Percentiles rank a stretch among this genome's conserved stretches.
phyloP scores from a whole-genome alignment of 1,140 invertebrate species.

The Drosophila prosaltans region DNA sequence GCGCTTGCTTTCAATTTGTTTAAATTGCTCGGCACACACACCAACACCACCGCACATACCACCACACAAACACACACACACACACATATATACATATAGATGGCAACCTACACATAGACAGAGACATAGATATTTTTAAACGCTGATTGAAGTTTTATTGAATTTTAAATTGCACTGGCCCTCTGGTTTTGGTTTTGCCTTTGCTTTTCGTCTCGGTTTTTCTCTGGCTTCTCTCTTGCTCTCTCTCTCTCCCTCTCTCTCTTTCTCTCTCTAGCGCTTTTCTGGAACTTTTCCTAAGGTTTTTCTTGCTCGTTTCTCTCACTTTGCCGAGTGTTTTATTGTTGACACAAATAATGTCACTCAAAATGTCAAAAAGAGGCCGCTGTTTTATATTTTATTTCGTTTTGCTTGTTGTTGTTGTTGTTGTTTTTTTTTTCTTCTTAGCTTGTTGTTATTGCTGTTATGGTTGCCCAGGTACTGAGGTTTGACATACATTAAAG shows the following conservation, averaged over 20 bases:
- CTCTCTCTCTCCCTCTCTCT: neutral
- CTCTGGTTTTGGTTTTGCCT: constrained; percentile 29
- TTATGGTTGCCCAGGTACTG: constrained; percentile 45
- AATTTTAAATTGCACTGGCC: constrained; percentile 74
- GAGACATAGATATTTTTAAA: constrained; percentile 56
- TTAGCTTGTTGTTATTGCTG: constrained; percentile 28
- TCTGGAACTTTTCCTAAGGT: constrained; percentile 31
- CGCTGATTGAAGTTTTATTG: constrained; percentile 81
- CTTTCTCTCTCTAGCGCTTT: constrained; percentile 19
- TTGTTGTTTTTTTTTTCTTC: neutral
- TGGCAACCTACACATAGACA: constrained; percentile 27
- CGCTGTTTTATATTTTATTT: constrained; percentile 51
- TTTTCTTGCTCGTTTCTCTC: constrained; percentile 27
- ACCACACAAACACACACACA: constrained; percentile 11
- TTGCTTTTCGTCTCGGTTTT: constrained; percentile 25
- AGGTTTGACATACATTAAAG: constrained; percentile 74
- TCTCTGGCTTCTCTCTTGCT: constrained; percentile 22
- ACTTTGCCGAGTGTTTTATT: constrained; percentile 69
- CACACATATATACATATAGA: constrained; percentile 19
- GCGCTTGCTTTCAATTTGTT: constrained; percentile 82
- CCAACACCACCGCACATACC: constrained; percentile 18
- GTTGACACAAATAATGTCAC: constrained; percentile 80
- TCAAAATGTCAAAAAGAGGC: constrained; percentile 79
- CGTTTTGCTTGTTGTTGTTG: constrained; percentile 15
- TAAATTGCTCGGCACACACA: constrained; percentile 75